Evolutionary conservation across 2,113 vertebrate genomes (phyloP).

Genomic region (Rattus rattus): DNA sequence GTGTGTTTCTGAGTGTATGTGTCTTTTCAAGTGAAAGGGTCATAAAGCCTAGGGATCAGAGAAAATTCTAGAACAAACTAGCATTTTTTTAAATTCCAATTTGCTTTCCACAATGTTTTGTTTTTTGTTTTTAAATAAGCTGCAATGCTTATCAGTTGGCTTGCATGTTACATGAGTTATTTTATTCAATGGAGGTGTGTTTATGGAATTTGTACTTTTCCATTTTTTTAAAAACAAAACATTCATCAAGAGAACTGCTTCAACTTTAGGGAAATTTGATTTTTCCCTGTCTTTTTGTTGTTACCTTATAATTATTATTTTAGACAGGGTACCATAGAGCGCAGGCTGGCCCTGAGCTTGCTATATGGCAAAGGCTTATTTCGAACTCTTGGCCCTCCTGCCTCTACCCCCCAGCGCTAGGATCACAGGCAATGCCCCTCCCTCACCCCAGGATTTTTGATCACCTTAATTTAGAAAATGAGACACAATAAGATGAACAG

Average conservation of each 20-base stretch:
- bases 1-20: neutral
- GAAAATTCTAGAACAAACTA: constrained; percentile 40
- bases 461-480: constrained; percentile 29
- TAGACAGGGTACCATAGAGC: neutral
- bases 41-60: neutral
- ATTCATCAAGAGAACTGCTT: neutral
- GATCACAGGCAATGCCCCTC: neutral
- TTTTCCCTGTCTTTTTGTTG: neutral
- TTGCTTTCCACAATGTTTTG: constrained; percentile 27
- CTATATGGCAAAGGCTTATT: neutral
- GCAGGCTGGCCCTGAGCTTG: neutral
- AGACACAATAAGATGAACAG: neutral
- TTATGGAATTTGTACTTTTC: neutral
- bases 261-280: constrained; percentile 40
- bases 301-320: neutral
- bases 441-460: neutral
- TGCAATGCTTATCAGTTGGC: constrained; percentile 21
- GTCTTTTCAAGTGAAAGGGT: neutral
- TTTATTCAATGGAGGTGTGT: neutral
- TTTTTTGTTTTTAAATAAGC: constrained; percentile 47
- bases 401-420: too few relatives aligned
- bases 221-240: constrained; percentile 44
- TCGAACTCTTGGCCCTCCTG: neutral
- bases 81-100: constrained; percentile 57
- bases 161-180: constrained; percentile 37